phyloP scores from a whole-genome alignment of 2,888 invertebrate genomes.

The Neoitamus cyanurus region DNA sequence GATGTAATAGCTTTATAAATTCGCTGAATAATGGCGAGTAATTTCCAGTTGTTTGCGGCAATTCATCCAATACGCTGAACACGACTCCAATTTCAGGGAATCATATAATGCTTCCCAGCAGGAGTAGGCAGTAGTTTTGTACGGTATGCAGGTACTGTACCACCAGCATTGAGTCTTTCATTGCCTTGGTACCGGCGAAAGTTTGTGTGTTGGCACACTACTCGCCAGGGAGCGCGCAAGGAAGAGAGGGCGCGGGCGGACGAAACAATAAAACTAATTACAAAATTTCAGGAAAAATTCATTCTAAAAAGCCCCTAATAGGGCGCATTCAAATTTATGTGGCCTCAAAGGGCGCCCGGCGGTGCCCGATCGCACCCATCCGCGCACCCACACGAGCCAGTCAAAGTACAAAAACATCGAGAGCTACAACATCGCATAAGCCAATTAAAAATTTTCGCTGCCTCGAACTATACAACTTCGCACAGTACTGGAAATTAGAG shows the following conservation, averaged over 20 bases:
- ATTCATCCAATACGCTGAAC: constrained; percentile 33
- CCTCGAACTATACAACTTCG: constrained; percentile 51
- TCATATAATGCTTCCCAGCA: constrained; percentile 19
- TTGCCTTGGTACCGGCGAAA: background rate
- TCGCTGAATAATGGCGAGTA: constrained; percentile 29
- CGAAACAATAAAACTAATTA: constrained; percentile 52
- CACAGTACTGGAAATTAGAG: constrained; percentile 52
- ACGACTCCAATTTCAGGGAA: constrained; percentile 25
- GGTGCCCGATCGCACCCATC: constrained; percentile 35
- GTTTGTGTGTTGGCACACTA: constrained; percentile 16
- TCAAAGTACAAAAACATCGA: constrained; percentile 33
- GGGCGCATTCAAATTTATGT: constrained; percentile 47
- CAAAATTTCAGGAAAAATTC: constrained; percentile 46
- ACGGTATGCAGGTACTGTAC: background rate
- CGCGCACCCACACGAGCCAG: constrained; percentile 31
- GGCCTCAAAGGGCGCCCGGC: constrained; percentile 28
- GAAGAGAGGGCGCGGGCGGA: background rate
- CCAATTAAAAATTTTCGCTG: constrained; percentile 54
- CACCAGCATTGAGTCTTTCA: background rate
- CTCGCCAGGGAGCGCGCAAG: background rate
- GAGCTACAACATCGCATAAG: constrained; percentile 48
- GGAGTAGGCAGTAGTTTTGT: background rate
- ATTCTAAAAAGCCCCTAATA: constrained; percentile 48
- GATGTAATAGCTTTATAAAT: constrained; percentile 29
- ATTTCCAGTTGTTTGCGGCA: constrained; percentile 34